Conservation (phyloP, 2,113 vertebrate species). For the Peromyscus leucopus region DNA sequence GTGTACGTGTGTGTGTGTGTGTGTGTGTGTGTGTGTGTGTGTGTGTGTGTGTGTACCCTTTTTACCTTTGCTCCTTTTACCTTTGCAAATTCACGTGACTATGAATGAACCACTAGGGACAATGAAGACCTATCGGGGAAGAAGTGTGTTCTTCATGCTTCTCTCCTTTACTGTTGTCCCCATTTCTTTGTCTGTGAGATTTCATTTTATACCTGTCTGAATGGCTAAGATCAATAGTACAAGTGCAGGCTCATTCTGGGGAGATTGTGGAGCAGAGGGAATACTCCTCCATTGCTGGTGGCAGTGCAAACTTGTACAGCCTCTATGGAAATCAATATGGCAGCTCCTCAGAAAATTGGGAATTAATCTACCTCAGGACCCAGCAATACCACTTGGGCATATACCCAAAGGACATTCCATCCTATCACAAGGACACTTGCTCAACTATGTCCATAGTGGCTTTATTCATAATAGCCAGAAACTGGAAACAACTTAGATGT, state of each 20-base stretch:
- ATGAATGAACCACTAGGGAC: neutral
- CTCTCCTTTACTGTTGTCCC: neutral
- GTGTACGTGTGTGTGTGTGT: rapidly evolving
- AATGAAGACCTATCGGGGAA: neutral
- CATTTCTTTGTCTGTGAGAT: neutral
- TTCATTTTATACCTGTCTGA: neutral
- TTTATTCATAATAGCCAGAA: too few species aligned
- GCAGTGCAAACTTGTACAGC: neutral
- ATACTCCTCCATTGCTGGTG: neutral
- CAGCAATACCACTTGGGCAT: too few species aligned
- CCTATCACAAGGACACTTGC: too few species aligned
- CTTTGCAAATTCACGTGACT: neutral
- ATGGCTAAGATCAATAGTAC: neutral
- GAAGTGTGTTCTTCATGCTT: too few species aligned
- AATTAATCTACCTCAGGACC: too few species aligned
- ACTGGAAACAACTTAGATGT: too few species aligned
- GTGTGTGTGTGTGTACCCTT: neutral
- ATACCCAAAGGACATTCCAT: too few species aligned
- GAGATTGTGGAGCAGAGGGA: neutral
- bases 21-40: too few species aligned
- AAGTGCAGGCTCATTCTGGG: neutral
- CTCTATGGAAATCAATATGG: neutral
- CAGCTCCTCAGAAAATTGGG: too few species aligned
- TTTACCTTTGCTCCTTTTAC: neutral
- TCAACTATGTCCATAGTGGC: too few species aligned